Evolutionary conservation across 2,797 vertebrate species (phyloP), one percentile per base, ranked within the genome.

Genomic region (Psittacula echo): DNA sequence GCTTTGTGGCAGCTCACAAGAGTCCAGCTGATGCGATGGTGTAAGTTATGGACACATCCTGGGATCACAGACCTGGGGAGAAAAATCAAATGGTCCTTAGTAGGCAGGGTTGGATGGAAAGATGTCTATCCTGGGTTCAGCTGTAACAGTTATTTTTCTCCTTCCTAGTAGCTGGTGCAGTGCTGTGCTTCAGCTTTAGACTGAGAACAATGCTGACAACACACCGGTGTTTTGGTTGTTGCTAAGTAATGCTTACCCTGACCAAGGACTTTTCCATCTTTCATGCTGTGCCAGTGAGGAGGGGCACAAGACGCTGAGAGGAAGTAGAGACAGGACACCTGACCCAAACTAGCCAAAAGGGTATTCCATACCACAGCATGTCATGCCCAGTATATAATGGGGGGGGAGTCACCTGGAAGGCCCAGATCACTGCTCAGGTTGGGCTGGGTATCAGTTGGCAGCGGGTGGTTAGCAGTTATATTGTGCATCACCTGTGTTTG

Each of bases 41-140:
- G 6, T 14, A 42, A 90, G 15, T 47, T 51, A 60, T 0, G 19
- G 58, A 37, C 1, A 0, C 0, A 1, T n/a, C 13, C 54, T 15
- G 54, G 42, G n/a, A 26, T 30, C 0, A 1, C 1, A 6, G 48
- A 56, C 8, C 34, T 47, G 14, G 24, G 50, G 89, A 60, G 29
- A 54, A 61, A 56, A 23, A 51, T 4, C 30, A 23, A 22, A 20
- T 4, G 10, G 11, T 24, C 37, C 70, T 60, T 51, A 11, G 4
- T 16, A 60, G 37, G 42, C 42, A 29, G 29, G 20, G 47, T 7
- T 42, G 8, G 39, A 12, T 30, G 34, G 29, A 48, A 24, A 45
- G 21, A 12, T 39, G 18, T 48, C 13, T 50, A 1, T 37, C 34
- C 58, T 60, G 23, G 23, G 58, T 60, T 60, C 23, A 37, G 58